A percentile compares a stretch with the other conserved stretches of the same genome.
Evolutionary conservation across 2,113 vertebrate species (phyloP).

Genomic region (Oryctolagus cuniculus): mOryCun1.1 NC_091435.1:54839501-54840000

Average conservation of each 20-base stretch:
- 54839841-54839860: too few relatives aligned
- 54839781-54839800: background rate
- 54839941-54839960: too few relatives aligned
- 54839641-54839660: conserved; percentile 99
- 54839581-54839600: conserved; percentile 98
- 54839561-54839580: conserved; percentile 97
- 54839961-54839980: too few relatives aligned
- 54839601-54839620: conserved; percentile 99
- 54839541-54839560: conserved; percentile 98
- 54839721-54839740: background rate
- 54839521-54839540: conserved; percentile 98
- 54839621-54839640: conserved; percentile 99
- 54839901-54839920: too few relatives aligned
- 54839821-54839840: conserved; percentile 35
- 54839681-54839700: background rate
- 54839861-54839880: too few relatives aligned
- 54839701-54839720: background rate
- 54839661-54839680: conserved; percentile 96
- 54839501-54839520: conserved; percentile 99
- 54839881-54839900: too few relatives aligned
- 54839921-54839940: too few relatives aligned
- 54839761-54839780: background rate
- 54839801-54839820: conserved; percentile 56
- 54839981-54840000: too few relatives aligned
- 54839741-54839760: conserved; percentile 34